These are phyloP conservation scores for Misgurnus anguillicaudatus DNA, from an alignment of 2,113 vertebrate genomes.

Conservation along the genomic window DNA sequence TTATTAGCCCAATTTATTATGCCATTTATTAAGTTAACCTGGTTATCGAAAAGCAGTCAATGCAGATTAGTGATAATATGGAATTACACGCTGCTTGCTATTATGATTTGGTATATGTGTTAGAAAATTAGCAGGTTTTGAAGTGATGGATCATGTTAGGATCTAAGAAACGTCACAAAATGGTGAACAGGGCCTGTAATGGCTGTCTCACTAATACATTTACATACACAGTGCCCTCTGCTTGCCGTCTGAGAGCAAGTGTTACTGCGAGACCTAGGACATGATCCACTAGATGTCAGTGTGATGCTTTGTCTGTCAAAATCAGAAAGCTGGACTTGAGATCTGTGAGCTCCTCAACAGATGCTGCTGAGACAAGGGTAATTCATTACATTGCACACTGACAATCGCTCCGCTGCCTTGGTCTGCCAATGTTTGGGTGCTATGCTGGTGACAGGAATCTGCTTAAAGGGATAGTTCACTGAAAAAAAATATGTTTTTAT, in stretches of 20 bases:
- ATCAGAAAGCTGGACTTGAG: constrained; percentile 17
- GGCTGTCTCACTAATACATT: constrained; percentile 43
- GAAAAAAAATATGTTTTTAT: no score
- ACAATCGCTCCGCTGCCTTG: constrained; percentile 33
- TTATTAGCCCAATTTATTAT: not conserved
- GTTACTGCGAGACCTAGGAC: not conserved
- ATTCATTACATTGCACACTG: constrained; percentile 53
- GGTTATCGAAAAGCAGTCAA: constrained; percentile 6
- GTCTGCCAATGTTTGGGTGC: constrained; percentile 17
- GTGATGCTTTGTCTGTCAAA: constrained; percentile 48
- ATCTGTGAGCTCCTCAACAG: constrained; percentile 56
- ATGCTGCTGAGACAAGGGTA: constrained; percentile 53
- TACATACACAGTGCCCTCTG: constrained; percentile 59
- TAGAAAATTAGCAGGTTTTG: not conserved
- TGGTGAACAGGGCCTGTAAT: constrained; percentile 57
- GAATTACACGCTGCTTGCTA: not conserved
- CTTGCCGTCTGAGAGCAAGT: constrained; percentile 42
- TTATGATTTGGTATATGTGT: not conserved
- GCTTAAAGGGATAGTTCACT: not conserved
- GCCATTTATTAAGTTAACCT: not conserved
- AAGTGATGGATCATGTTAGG: not conserved
- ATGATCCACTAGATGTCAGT: constrained; percentile 70
- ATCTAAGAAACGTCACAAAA: constrained; percentile 54
- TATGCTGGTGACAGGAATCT: constrained; percentile 21
- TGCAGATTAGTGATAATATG: not conserved